Conservation (phyloP, 2,113 vertebrate species). For the Tonatia bakeri region DNA sequence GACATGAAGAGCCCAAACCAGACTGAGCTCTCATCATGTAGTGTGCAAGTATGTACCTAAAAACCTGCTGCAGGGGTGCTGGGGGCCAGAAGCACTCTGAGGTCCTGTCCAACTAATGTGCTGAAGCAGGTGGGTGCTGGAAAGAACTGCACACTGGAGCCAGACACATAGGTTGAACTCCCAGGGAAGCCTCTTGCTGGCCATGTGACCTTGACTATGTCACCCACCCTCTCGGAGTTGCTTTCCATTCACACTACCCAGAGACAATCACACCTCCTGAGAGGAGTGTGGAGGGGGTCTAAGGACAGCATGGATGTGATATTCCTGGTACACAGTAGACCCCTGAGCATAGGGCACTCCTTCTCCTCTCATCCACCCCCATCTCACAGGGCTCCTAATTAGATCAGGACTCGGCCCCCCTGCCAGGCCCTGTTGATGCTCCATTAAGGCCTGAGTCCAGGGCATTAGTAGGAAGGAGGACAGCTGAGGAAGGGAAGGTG, state of each 20-base stretch:
- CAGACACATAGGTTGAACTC: background rate
- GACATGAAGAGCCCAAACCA: background rate
- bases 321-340: background rate
- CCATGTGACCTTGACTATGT: background rate
- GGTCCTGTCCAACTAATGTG: background rate
- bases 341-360: background rate
- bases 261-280: background rate
- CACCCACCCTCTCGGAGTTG: background rate
- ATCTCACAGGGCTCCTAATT: constrained; percentile 33
- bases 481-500: background rate
- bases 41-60: too few species aligned
- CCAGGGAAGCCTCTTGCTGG: background rate
- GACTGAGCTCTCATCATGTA: background rate
- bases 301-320: background rate
- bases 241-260: background rate
- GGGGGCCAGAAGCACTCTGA: background rate
- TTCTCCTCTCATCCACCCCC: background rate
- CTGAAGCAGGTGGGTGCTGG: background rate
- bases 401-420: constrained; percentile 57
- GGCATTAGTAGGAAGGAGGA: constrained; percentile 5
- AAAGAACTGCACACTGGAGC: background rate
- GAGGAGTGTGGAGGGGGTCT: background rate
- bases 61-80: background rate
- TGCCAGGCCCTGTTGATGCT: constrained; percentile 68
- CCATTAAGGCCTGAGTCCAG: constrained; percentile 59